A percentile compares a stretch with the other conserved stretches of the same genome.
Evolutionary conservation across 2,888 invertebrate species (phyloP).

Genomic region (Coenonympha glycerion): DNA sequence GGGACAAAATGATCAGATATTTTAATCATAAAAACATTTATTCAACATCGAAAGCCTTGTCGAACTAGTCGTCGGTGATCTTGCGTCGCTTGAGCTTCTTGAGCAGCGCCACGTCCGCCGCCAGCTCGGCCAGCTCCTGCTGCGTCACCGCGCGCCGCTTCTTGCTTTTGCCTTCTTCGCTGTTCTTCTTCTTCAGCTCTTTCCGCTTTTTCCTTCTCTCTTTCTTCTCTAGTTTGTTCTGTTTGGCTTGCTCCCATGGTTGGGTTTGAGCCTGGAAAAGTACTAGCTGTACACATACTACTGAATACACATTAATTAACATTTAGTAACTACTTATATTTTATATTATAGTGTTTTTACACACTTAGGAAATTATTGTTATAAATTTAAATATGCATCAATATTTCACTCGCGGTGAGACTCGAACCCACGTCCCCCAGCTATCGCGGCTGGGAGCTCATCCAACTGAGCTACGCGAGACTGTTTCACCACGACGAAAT

Average conservation of each 20-base stretch:
- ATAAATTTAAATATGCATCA: no score
- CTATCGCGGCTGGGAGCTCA: no score
- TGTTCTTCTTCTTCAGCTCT: conserved; percentile 67
- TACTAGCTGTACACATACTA: no score
- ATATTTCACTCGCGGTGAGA: no score
- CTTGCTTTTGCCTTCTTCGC: conserved; percentile 64
- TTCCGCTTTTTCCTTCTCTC: conserved; percentile 78
- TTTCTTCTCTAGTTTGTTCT: conserved; percentile 80
- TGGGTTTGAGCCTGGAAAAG: conserved; percentile 75
- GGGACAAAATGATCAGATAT: conserved; percentile 3
- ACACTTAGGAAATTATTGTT: no score
- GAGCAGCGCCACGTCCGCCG: conserved; percentile 86
- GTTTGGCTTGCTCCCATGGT: conserved; percentile 87
- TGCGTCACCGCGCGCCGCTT: conserved; percentile 73
- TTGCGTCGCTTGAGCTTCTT: conserved; percentile 92
- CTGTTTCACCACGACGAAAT: no score
- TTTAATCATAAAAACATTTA: conserved; percentile 28
- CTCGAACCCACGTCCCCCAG: no score
- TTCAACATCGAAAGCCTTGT: conserved; percentile 76
- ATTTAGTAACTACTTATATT: no score
- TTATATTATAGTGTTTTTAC: no score
- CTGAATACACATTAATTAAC: no score
- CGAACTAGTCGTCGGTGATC: conserved; percentile 80
- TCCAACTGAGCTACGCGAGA: no score
- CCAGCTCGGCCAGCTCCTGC: conserved; percentile 85